Evolutionary conservation across 2,797 vertebrate genomes (phyloP), one percentile per base, ranked within the genome.

Genomic region (Brachyalestes nurse): DNA sequence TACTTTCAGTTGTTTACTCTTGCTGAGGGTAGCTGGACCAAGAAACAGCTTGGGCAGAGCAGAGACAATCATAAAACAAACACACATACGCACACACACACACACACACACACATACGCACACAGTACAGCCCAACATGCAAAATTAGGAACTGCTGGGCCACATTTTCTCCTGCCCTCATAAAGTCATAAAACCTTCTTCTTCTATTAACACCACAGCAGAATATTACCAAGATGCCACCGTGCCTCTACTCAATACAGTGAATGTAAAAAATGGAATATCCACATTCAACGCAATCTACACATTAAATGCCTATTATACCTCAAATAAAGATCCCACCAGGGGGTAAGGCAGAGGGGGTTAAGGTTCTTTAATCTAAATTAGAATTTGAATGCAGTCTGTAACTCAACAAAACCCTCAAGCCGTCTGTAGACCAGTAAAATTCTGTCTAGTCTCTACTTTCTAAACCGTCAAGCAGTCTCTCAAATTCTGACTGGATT

Each of bases 21-120:
- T 45, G 72, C 62, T 57, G 19, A 55, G 47, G 60, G 9, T 58
- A 64, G 78, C 21, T 65, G 25, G 71, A 60, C 42, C 19, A 23
- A 47, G 25, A 74, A 66, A 62, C 14, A 7, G 60, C 60, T 13
- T 71, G 70, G 25, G 57, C 28, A 62, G 60, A 34, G 42, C 55
- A 21, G 16, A 64, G 21, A 65, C 40, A 74, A 69, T 42, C 60
- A 74, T 74, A 74, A 60, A 38, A 55, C 55, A 74, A 25, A 73
- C 25, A 60, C 25, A 57, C 28, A 73, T 1, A 74, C 25, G 40
- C 47, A 34, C 34, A 34, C 34, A 34, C 34, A 34, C 34, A 34
- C 28, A 28, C 28, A 28, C 28, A 28, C 28, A 28, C 28, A 28
- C 3, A 28, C 42, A 62, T 40, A 62, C 23, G 8, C 13, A 23